Conservation (phyloP, 2,888 invertebrate genomes). For the Cryptus viduatorius region DNA sequence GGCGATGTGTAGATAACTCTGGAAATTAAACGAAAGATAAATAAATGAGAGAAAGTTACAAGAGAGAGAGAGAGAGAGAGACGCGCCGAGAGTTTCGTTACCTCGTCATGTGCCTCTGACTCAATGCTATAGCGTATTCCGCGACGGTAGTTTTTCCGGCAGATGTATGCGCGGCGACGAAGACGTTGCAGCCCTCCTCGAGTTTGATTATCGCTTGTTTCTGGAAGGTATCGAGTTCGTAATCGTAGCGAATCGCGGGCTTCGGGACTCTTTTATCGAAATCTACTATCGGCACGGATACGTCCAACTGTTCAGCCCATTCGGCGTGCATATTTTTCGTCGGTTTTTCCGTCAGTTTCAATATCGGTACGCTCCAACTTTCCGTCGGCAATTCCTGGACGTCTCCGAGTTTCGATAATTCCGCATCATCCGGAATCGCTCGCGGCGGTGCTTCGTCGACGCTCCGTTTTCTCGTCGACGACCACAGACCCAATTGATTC, state of each 20-base stretch:
- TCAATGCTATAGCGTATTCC: slow-evolving; percentile 99
- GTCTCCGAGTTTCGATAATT: slow-evolving; percentile 59
- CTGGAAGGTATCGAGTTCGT: slow-evolving; percentile 98
- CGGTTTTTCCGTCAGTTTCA: slow-evolving; percentile 88
- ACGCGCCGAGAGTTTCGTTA: slow-evolving; percentile 81
- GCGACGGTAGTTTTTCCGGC: slow-evolving; percentile 99
- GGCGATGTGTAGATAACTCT: slow-evolving; percentile 99
- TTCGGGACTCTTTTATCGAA: slow-evolving; percentile 93
- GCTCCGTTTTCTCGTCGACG: slow-evolving; percentile 56
- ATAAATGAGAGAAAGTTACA: not conserved
- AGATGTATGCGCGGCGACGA: slow-evolving; percentile 99
- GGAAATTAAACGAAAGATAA: slow-evolving; percentile 66
- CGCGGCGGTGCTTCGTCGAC: slow-evolving; percentile 63
- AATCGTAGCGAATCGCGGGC: slow-evolving; percentile 94
- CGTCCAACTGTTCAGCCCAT: slow-evolving; percentile 96
- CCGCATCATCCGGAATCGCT: slow-evolving; percentile 72
- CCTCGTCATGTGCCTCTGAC: slow-evolving; percentile 96
- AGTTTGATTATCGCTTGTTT: slow-evolving; percentile 98
- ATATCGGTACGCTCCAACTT: slow-evolving; percentile 86
- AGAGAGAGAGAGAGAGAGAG: too few relatives aligned
- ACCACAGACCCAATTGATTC: slow-evolving; percentile 86
- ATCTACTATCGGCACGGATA: slow-evolving; percentile 92
- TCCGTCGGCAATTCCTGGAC: slow-evolving; percentile 71
- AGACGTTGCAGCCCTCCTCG: slow-evolving; percentile 97
- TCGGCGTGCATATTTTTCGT: slow-evolving; percentile 87